phyloP scores from a whole-genome alignment of 2,888 invertebrate genomes.

The Cinara cedri region DNA sequence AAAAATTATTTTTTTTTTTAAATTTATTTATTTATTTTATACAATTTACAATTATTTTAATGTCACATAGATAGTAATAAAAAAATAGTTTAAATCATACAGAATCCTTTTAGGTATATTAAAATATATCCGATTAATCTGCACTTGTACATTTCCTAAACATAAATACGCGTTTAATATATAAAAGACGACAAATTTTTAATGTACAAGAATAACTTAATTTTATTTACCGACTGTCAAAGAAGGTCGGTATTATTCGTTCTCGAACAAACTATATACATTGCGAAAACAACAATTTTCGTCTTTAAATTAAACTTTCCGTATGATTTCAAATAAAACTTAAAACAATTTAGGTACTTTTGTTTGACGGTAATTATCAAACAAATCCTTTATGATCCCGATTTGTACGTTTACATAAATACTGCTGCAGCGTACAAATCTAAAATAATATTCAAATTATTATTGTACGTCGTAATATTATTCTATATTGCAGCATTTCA shows the following conservation, averaged over 20 bases:
- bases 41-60: neutral
- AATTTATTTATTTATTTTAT: too few relatives aligned
- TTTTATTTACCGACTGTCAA: slow-evolving; percentile 2
- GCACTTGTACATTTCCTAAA: neutral
- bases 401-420: neutral
- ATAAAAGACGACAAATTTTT: too few relatives aligned
- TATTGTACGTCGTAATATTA: too few relatives aligned
- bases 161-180: too few relatives aligned
- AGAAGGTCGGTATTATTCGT: neutral
- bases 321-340: neutral
- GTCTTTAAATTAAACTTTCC: neutral
- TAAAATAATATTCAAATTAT: too few relatives aligned
- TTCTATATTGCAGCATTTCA: too few relatives aligned
- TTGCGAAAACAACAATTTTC: slow-evolving; percentile 9
- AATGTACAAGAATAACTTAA: neutral
- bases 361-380: neutral
- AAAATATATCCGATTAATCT: neutral
- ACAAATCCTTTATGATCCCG: neutral
- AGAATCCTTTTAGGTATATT: too few relatives aligned
- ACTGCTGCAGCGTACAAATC: neutral
- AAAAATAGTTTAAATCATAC: too few relatives aligned
- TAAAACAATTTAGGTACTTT: slow-evolving; percentile 12
- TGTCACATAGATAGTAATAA: neutral
- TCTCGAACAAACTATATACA: neutral
- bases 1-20: too few relatives aligned